Base-by-base conservation (phyloP, 2,888 invertebrate species). In the Pasiphila rectangulata region DNA sequence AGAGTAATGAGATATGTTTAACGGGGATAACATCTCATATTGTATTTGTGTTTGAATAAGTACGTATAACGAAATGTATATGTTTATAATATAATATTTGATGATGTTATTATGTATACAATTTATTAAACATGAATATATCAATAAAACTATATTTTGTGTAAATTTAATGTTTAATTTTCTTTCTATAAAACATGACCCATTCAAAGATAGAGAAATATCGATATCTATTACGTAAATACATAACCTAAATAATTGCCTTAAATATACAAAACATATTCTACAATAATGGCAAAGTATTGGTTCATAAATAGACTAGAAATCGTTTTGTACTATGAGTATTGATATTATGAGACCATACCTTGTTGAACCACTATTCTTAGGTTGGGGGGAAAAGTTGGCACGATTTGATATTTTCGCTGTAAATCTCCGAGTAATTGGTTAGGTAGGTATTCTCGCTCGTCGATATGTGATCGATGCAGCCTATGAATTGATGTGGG, bases 81-180 rank as follows among this genome's bases (percentile, higher is more conserved):
- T 88, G 87, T 88, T 87, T 87, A 82, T 87, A 86, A 88, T 87
- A 86, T 86, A 87, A 86, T 86, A 86, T 86, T 87, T 86, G 86
- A 87, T 84, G 86, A 87, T 86, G 86, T 87, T 88, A 88, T 87
- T 88, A 88, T 87, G 85, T 88, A 88, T 88, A 88, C 87, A 88
- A 86, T 88, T 87, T 88, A 88, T 88, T 88, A 88, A 88, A 88
- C 86, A 86, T 88, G 85, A 76, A 86, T 87, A 87, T 87, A 88
- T 87, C 87, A 89, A 89, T 89, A 89, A 89, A 89, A 89, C 87
- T 89, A 89, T 89, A 89, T 89, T 89, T 89, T 89, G 88, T 89
- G 88, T 89, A 89, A 72, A 75, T 80, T 67, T 63, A 79, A 80
- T 73, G 68, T 85, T 86, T 83, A 76, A 77, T 83, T 83, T 76